Evolutionary conservation across 1,140 invertebrate genomes (phyloP).

Genomic region (Cyclargus thomasi): DNA sequence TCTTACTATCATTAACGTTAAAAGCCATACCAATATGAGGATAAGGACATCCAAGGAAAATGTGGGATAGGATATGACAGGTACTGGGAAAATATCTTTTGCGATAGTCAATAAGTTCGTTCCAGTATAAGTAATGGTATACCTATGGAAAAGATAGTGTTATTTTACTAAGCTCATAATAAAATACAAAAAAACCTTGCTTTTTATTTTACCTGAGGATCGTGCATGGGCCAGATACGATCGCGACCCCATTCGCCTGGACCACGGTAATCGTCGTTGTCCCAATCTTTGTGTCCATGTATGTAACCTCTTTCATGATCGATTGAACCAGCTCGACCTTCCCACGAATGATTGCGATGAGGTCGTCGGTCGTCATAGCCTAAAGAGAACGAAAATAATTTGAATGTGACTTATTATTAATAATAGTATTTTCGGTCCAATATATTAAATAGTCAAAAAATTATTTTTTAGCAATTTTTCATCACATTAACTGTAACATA

Average conservation of each 20-base stretch:
- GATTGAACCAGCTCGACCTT: slow-evolving; percentile 64
- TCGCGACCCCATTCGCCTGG: slow-evolving; percentile 68
- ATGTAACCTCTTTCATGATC: slow-evolving; percentile 69
- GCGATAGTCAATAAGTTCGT: slow-evolving; percentile 63
- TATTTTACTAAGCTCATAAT: slow-evolving; percentile 17
- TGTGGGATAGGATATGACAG: slow-evolving; percentile 65
- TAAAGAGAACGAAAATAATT: slow-evolving; percentile 29
- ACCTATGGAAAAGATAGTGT: slow-evolving; percentile 45
- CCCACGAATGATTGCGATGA: slow-evolving; percentile 68
- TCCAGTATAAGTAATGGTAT: slow-evolving; percentile 50
- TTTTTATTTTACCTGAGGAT: slow-evolving; percentile 51
- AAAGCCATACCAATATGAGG: slow-evolving; percentile 60
- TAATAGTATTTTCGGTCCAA: not conserved
- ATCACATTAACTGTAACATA: slow-evolving; percentile 31
- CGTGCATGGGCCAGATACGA: slow-evolving; percentile 68
- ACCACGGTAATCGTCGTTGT: slow-evolving; percentile 67
- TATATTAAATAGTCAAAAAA: too few relatives aligned
- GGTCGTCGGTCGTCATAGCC: slow-evolving; percentile 65
- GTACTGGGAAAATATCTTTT: slow-evolving; percentile 45
- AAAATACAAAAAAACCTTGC: too few relatives aligned
- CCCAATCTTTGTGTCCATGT: slow-evolving; percentile 73
- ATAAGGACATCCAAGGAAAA: slow-evolving; percentile 70
- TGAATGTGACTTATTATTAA: not conserved
- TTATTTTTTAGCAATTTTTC: too few relatives aligned
- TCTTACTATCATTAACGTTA: not conserved